Base-by-base conservation (phyloP, 2,113 vertebrate species). In the Eira barbara region DNA sequence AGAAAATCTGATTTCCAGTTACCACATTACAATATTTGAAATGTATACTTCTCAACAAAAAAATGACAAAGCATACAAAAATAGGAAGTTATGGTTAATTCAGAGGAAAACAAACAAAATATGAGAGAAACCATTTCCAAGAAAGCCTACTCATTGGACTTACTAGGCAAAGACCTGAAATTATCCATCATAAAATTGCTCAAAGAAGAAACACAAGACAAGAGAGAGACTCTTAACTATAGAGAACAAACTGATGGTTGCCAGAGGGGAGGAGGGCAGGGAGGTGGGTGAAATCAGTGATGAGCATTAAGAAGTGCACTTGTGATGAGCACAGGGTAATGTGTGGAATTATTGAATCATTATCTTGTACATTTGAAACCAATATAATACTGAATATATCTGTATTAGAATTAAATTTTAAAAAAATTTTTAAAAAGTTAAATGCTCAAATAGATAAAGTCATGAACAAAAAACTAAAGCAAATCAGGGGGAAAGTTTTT, bases 261-360 rank as follows among this genome's bases (percentile, higher is more conserved):
- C 39, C 42, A 47, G 27, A 47, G 74, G 42, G 27, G 3, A 31
- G 42, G 42, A 4, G 0, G 39, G 39, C 7, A 42, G 73, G 13
- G 27, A 12, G 14, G 10, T 76, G 42, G 74, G 74, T 31, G 14
- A 47, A 76, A 17, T 76, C 29, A 29, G 42, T 76, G 27, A 47
- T 45, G 25, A 42, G 11, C 23, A 45, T 27, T 74, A 74, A 42
- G 36, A 21, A 39, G 36, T 73, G 11, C 12, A 74, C 12, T 45
- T 74, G 39, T 15, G 73, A 45, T 76, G 42, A 47, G 14, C 14
- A 76, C 14, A 8, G 25, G 73, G 73, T 29, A 39, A 76, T 15
- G 25, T 0, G 1, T 4, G 25, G 7, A 76, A 76, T 7, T 45
- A 12, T 4, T 15, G 6, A 45, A 7, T 29, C 74, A 2, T 4